Base-by-base conservation (phyloP, 37 sponge, comb jelly and placozoan species). In the Halichondria panicea region DNA sequence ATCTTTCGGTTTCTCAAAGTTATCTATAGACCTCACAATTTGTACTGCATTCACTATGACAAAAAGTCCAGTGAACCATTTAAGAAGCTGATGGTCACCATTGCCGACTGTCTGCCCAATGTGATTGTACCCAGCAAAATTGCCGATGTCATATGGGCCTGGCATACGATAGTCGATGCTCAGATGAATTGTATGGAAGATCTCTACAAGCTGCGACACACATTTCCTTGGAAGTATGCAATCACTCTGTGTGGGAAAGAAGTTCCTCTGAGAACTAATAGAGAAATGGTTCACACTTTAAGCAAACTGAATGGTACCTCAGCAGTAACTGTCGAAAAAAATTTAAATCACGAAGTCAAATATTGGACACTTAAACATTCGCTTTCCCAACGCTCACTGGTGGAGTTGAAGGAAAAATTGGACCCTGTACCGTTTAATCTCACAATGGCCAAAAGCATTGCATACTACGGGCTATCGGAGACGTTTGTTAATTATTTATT, bases 161-260 rank as follows among this genome's bases (percentile, higher is more conserved):
- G 63, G 36, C 50, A 53, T 21, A 72, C 65, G 0, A 64, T 81
- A 39, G 37, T 81, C 66, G 73, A 63, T 48, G 63, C 81, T 19
- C 81, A 81, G 34, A 27, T 81, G 48, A 57, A 41, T 70, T 79
- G 80, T 62, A 42, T 79, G 59, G 11, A 30, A 3, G 80, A 79
- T 40, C 60, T 79, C 1, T 11, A 35, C 4, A 27, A 63, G 38
- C 36, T 43, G 13, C 6, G 57, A 72, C 55, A 62, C 25, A 62
- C 21, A 25, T 33, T 8, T 1, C 43, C 31, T 36, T 87, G 88
- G 88, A 87, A 75, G 65, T 81, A 87, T 45, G 52, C 55, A 6
- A 81, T 87, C 48, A 81, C 72, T 55, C 45, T 87, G 31, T 81
- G 83, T 67, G 88, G 88, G 13, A 68, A 52, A 33, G 88, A 87